Evolutionary conservation across 1,140 invertebrate genomes (phyloP), one percentile per base, ranked within the genome.

Genomic region (Lethrus apterus): DNA sequence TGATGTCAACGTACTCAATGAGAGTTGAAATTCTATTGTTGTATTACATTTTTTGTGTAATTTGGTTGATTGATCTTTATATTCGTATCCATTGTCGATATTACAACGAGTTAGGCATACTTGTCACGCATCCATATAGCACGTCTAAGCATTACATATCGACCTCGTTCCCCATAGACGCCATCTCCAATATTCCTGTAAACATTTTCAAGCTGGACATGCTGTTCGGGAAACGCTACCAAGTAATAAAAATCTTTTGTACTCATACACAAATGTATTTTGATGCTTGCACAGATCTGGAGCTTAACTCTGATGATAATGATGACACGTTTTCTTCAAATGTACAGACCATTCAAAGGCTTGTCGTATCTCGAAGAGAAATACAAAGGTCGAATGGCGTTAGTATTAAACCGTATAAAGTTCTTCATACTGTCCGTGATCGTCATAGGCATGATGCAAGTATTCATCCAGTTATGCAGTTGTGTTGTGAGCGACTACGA

Each of bases 91-190:
- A 70, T 31, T 59, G 70, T 4, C 65, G 64, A 8, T 70, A 67
- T 36, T 69, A 62, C 55, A 69, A 68, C 41, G 59, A 66, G 0
- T 52, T 57, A 3, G 64, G 67, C 1, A 60, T 70, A 10, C 50
- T 69, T 15, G 60, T 71, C 4, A 66, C 63, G 32, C 70, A 71
- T 36, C 70, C 70, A 0, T 51, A 62, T 0, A 63, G 58, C 21
- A 69, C 68, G 0, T 61, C 69, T 0, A 62, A 55, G 0, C 59
- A 68, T 33, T 71, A 70, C 33, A 10, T 70, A 2, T 59, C 50
- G 10, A 66, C 64, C 0, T 59, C 64, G 1, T 71, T 70, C 24
- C 23, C 65, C 2, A 44, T 62, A 3, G 70, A 71, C 34, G 31
- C 68, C 2, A 44, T 70, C 15, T 21, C 24, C 14, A 11, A 9